These are phyloP conservation scores for Panagrolaimus sp. DNA, from an alignment of 1,140 invertebrate genomes.

Conservation along the genomic window DNA sequence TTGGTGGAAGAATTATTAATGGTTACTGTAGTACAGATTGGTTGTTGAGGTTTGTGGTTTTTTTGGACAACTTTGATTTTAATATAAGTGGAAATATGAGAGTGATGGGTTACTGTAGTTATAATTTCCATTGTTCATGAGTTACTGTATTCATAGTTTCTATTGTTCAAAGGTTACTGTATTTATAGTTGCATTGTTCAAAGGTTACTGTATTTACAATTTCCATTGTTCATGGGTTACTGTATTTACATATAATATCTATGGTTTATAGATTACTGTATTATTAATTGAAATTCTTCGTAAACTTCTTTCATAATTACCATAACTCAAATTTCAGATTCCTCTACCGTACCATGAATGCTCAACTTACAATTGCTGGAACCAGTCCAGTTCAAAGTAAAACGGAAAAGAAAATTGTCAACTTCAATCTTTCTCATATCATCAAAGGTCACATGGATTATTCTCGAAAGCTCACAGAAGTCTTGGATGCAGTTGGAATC, in stretches of 20 bases:
- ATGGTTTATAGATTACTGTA: too few relatives aligned
- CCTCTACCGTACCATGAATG: slow-evolving; percentile 61
- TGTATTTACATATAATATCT: too few relatives aligned
- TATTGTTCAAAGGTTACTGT: too few relatives aligned
- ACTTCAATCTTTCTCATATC: slow-evolving; percentile 56
- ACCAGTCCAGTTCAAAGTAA: slow-evolving; percentile 60
- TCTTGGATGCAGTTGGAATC: slow-evolving; percentile 54
- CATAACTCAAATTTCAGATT: slow-evolving; percentile 39
- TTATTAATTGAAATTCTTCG: too few relatives aligned
- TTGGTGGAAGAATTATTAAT: slow-evolving; percentile 63
- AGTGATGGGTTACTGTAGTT: too few relatives aligned
- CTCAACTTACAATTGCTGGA: slow-evolving; percentile 62
- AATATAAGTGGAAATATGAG: too few relatives aligned
- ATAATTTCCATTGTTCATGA: too few relatives aligned
- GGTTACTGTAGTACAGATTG: slow-evolving; percentile 63
- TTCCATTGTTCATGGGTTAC: too few relatives aligned
- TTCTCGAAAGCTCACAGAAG: slow-evolving; percentile 50
- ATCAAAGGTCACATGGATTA: slow-evolving; percentile 58
- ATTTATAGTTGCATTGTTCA: too few relatives aligned
- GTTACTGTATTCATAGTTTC: too few relatives aligned
- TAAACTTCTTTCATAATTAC: not conserved
- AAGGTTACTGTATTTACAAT: too few relatives aligned
- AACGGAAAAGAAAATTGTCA: slow-evolving; percentile 59
- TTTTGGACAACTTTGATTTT: too few relatives aligned
- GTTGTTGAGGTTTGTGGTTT: slow-evolving; percentile 59